Base-by-base conservation (phyloP, 2,113 vertebrate species). In the Pseudonaja textilis region DNA sequence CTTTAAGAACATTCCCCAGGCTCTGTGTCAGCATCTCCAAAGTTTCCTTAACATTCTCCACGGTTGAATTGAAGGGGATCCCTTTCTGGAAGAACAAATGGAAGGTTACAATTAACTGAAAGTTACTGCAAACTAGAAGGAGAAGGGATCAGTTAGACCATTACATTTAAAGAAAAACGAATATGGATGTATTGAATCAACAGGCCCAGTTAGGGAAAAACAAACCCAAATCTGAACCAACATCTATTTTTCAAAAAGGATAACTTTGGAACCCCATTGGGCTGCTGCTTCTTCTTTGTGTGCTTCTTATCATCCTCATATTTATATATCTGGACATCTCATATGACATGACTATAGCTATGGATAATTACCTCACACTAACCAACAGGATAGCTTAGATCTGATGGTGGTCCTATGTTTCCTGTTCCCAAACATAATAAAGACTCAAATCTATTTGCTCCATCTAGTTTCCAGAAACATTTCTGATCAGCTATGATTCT, bases 11-110 rank as follows among this genome's bases (percentile, higher is more conserved):
- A 0, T 96, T 97, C 39, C 97, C 97, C 94, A 99, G 3, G 93
- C 97, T 98, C 39, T 97, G 97, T 96, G 97, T 96, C 61, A 99
- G 96, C 23, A 95, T 96, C 95, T 98, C 97, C 90, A 98, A 97
- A 5, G 98, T 98, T 95, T 88, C 97, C 92, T 97, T 96, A 5
- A 99, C 97, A 89, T 97, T 95, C 64, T 86, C 88, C 74, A 98
- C 55, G 1, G 98, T 97, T 11, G 98, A 98, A 95, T 98, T 98
- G 11, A 97, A 96, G 91, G 92, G 94, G 55, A 98, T 34, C 3
- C 96, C 97, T 61, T 93, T 97, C 98, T 99, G 97, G 86, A 96
- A 96, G 74, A 54, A 20, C 95, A 86, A 90, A 94, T 7, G 87
- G 92, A 91, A 95, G 95, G 85, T 1, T n/a, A 95, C 94, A 74